Conservation (phyloP, 2,888 invertebrate genomes). For the Linnaemya tessellans region DNA sequence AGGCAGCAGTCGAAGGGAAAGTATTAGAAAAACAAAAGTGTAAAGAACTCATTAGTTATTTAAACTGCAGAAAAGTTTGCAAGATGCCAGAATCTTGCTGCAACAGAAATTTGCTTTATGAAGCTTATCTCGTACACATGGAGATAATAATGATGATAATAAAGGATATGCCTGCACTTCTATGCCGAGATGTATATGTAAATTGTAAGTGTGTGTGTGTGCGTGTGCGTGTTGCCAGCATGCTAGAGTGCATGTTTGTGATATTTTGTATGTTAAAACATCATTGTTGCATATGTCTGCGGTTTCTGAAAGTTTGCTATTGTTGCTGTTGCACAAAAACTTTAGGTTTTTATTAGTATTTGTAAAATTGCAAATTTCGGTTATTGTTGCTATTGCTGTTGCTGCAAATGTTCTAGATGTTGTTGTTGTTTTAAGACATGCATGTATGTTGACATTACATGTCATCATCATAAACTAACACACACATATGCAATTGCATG, state of each 20-base stretch:
- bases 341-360: slow-evolving; percentile 38
- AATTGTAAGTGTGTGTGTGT: neutral
- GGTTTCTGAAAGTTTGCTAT: slow-evolving; percentile 72
- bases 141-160: slow-evolving; percentile 38
- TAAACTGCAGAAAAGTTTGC: slow-evolving; percentile 33
- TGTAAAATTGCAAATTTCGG: slow-evolving; percentile 60
- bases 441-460: slow-evolving; percentile 71
- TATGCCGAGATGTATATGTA: neutral
- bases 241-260: slow-evolving; percentile 33
- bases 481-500: neutral
- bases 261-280: slow-evolving; percentile 48
- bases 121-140: neutral
- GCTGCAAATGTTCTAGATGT: slow-evolving; percentile 34
- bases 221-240: neutral
- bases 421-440: slow-evolving; percentile 59
- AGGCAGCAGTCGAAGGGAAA: neutral
- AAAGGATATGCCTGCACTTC: slow-evolving; percentile 26
- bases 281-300: slow-evolving; percentile 75
- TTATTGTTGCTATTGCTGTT: slow-evolving; percentile 40
- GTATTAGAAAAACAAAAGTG: slow-evolving; percentile 15
- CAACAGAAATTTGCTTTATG: slow-evolving; percentile 22
- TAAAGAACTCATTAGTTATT: slow-evolving; percentile 49
- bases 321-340: slow-evolving; percentile 22
- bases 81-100: slow-evolving; percentile 24
- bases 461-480: slow-evolving; percentile 69